Evolutionary conservation across 2,888 invertebrate genomes (phyloP), one percentile per base, ranked within the genome.

Genomic region (Cryptosula pallasiana): DNA sequence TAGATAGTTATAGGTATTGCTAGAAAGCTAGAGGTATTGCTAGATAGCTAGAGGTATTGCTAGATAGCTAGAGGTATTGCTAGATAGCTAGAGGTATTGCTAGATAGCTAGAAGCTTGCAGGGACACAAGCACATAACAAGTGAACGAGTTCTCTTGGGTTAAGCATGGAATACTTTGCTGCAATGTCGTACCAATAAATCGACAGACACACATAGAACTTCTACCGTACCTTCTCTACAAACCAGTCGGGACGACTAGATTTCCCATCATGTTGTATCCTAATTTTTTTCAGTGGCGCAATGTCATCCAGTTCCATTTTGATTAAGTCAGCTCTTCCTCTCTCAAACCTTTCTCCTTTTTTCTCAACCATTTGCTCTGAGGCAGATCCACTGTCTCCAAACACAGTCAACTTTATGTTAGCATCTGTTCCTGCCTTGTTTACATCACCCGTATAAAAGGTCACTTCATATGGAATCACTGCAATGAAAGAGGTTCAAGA

Each of bases 381-480:
- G 1, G 82, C 77, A 16, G 81, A 73, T 0, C 84, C 83, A 36
- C 78, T 78, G 27, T 77, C 75, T 35, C 84, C 84, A 75, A 82
- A 84, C 57, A 81, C 78, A 9, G 81, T 82, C 63, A 83, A 75
- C 45, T 78, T 77, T 72, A 84, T 79, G 73, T 79, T 77, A 72
- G 78, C 76, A 73, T 84, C 83, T 0, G 83, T 83, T 2, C 84
- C 84, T 0, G 83, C 83, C 20, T 79, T 78, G 0, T 79, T 72
- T 2, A 79, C 77, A 75, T 84, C 83, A 1, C 81, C 83, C 0
- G 84, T 84, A 69, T 76, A 74, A 3, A 84, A 76, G 9, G 81
- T 82, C 73, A 82, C 77, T 77, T 84, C 83, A 75, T 83, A 82
- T 0, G 81, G 78, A n/a, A 84, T 76, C 81, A 81, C 84, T 84